phyloP scores from a whole-genome alignment of 64 coral and sea anemone genomes.

The Pocillopora verrucosa region DNA sequence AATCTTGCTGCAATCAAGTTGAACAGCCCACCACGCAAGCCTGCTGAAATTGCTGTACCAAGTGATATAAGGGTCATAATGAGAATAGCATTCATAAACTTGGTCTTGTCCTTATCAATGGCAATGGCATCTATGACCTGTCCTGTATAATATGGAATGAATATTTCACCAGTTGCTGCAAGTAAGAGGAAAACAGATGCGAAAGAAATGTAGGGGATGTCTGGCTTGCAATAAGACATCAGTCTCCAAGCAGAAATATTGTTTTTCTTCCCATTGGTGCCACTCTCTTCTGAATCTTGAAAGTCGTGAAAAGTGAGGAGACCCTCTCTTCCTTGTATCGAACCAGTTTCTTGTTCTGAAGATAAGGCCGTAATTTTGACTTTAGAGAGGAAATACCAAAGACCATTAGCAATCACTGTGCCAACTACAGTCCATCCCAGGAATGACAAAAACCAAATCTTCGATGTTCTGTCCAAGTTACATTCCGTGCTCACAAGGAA shows the following conservation, averaged over 20 bases:
- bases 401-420: conserved; percentile 47
- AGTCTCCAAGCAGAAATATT: conserved; percentile 73
- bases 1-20: conserved; percentile 75
- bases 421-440: conserved; percentile 50
- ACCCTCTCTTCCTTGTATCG: conserved; percentile 68
- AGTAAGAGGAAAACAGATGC: conserved; percentile 79
- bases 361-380: conserved; percentile 40
- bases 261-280: conserved; percentile 16
- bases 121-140: conserved; percentile 97
- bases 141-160: conserved; percentile 97
- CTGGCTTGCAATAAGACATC: conserved; percentile 89
- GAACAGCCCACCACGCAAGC: conserved; percentile 88
- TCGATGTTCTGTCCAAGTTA: conserved; percentile 20
- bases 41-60: conserved; percentile 74
- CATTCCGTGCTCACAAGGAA: conserved; percentile 87
- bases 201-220: conserved; percentile 71
- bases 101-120: conserved; percentile 74
- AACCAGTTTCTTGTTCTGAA: conserved; percentile 75
- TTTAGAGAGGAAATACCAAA: conserved; percentile 67
- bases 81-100: conserved; percentile 76
- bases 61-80: conserved; percentile 85
- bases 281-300: conserved; percentile 40
- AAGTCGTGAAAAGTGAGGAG: conserved; percentile 25
- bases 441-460: conserved; percentile 63
- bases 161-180: conserved; percentile 86